Percentiles rank a stretch among this genome's conserved stretches.
These are phyloP conservation scores for Ericerus pela DNA, from an alignment of 1,140 invertebrate genomes.

Conservation along the genomic window DNA sequence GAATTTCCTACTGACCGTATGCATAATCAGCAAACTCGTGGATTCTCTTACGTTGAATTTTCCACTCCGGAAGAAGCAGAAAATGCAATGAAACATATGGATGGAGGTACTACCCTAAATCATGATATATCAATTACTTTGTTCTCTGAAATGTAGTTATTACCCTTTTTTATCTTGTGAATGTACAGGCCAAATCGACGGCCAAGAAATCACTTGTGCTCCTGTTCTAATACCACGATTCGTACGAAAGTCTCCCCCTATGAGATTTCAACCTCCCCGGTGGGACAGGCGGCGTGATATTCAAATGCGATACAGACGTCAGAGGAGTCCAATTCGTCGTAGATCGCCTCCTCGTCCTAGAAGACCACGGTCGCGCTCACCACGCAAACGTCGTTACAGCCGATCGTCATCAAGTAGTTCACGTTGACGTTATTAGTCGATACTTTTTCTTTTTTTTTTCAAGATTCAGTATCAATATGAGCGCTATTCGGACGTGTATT, in stretches of 20 bases:
- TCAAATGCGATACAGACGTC: constrained; percentile 29
- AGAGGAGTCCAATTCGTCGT: constrained; percentile 42
- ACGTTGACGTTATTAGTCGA: too few relatives aligned
- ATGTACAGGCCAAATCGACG: constrained; percentile 56
- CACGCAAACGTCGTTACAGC: constrained; percentile 55
- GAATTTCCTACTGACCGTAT: constrained; percentile 78
- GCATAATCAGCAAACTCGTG: constrained; percentile 68
- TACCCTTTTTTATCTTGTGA: too few relatives aligned
- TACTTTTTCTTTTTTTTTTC: too few relatives aligned
- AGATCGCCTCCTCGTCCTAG: constrained; percentile 37
- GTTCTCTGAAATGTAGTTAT: too few relatives aligned
- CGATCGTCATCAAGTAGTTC: constrained; percentile 65
- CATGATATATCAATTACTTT: too few relatives aligned
- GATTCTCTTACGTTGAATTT: constrained; percentile 92
- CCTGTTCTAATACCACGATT: constrained; percentile 63
- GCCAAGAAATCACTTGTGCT: constrained; percentile 86
- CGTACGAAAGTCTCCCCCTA: constrained; percentile 43
- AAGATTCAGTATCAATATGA: too few relatives aligned
- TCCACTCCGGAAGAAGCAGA: constrained; percentile 86
- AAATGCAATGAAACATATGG: constrained; percentile 98
- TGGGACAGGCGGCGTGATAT: constrained; percentile 32
- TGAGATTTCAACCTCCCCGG: constrained; percentile 38
- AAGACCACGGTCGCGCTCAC: constrained; percentile 39
- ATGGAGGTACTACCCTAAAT: too few relatives aligned
- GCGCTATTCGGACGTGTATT: too few relatives aligned